Base-by-base conservation (phyloP, 2,888 invertebrate species). In the Pristionchus mayeri region DNA sequence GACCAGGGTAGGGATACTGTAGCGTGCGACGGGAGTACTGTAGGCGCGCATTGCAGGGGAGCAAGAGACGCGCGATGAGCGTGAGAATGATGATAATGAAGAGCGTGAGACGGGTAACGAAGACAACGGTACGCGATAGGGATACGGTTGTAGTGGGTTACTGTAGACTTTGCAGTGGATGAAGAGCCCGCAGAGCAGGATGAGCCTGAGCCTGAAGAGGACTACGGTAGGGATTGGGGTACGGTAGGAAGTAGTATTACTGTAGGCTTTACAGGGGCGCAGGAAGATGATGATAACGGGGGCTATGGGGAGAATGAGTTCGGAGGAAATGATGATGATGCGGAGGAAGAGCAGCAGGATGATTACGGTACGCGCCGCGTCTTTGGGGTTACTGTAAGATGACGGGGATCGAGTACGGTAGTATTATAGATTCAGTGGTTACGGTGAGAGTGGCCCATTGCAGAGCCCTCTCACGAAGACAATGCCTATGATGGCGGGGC, bases 251-350 rank as follows among this genome's bases (percentile, higher is more conserved):
- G 63, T 21, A 18, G 63, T 4, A 34, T 1, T 63, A 63, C 63
- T 18, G 63, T 63, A 63, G 34, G 30, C 34, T 0, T 63, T 63
- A 6, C 63, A 63, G 63, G 34, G 34, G 63, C 63, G 30, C 63
- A 27, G 2, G 63, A 63, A n/a, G 30, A 63, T 30, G 57, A 57
- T 24, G 30, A 63, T 63, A 63, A 63, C 63, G 63, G 63, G 63
- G 63, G 63, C 30, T 63, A 63, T 63, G 63, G 63, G 63, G 63
- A 63, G 63, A 30, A 27, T 27, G 63, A 63, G 63, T 63, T 63
- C 34, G 63, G 18, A n/a, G n/a, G n/a, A n/a, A n/a, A n/a, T n/a
- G n/a, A n/a, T 34, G 63, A 63, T 18, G 30, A 63, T 13, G 21
- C 57, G 4, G 57, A 24, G 57, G 63, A 13, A 11, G 57, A 63